Base-by-base conservation (phyloP, 2,888 invertebrate species). In the Lasioglossum lativentre region DNA sequence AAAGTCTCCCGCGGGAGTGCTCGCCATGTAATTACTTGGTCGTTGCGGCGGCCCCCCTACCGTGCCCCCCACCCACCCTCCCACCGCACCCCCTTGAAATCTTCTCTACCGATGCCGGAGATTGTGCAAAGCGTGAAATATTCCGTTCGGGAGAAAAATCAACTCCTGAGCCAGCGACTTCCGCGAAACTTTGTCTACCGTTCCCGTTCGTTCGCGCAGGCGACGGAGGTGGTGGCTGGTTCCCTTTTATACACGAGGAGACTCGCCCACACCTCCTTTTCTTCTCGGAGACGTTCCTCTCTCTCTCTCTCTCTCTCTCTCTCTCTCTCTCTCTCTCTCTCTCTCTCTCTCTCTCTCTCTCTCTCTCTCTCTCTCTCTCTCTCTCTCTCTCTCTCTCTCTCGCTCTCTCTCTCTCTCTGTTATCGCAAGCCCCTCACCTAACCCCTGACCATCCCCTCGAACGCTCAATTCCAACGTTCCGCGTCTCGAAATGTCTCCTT, bases 21-120 rank as follows among this genome's bases (percentile, higher is more conserved):
- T 78, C 86, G 86, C 68, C 76, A 42, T 86, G 86, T 86, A 87
- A 87, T 87, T 87, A 86, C 80, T 77, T 56, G 80, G 68, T 56
- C 72, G 72, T 78, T 75, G 47, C 86, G 75, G 63, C 63, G 34
- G 3, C 34, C 3, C 63, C 34, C 19, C 14, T 63, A 0, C 38
- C 38, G 19, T 34, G n/a, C 8, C 38, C 27, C 10, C 27, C 59
- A 23, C 73, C n/a, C 34, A 34, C 3, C 8, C 38, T n/a, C 10
- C 27, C 59, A 23, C 73, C n/a, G 47, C 34, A 27, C 42, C 66
- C 45, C 38, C 68, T 38, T 19, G 34, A n/a, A 52, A 52, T n/a
- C 19, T 19, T 10, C 68, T 2, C 30, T 19, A 23, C 38, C 10
- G 82, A 78, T 38, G 70, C n/a, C 59, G 16, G 52, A 70, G 83